Conservation (phyloP, 2,797 vertebrate species). For the Takifugu ocellatus region DNA sequence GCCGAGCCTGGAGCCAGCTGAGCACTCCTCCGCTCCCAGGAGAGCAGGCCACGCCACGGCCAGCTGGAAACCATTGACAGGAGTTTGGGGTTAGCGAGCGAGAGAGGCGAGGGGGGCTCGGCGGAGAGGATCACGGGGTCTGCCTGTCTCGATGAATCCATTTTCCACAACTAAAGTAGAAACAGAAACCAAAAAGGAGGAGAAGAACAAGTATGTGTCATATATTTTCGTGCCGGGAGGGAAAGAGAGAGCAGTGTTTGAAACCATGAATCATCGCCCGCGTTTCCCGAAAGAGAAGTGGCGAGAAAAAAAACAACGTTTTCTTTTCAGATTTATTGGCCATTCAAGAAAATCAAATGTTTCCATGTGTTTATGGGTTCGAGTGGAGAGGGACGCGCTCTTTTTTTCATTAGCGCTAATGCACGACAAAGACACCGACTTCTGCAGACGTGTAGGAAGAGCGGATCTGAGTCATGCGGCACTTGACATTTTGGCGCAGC, state of each 20-base stretch:
- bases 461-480: conserved; percentile 41
- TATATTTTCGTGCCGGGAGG: conserved; percentile 33
- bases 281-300: conserved; percentile 34
- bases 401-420: conserved; percentile 5
- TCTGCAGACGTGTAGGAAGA: conserved; percentile 36
- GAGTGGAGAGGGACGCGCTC: conserved; percentile 1
- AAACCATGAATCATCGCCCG: conserved; percentile 41
- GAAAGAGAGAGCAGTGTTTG: conserved; percentile 15
- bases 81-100: conserved; percentile 54
- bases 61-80: conserved; percentile 76
- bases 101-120: conserved; percentile 45
- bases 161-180: conserved; percentile 39
- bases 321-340: conserved; percentile 17
- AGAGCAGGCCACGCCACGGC: conserved; percentile 50
- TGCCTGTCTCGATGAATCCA: conserved; percentile 39
- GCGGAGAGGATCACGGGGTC: conserved; percentile 32
- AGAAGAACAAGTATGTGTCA: conserved; percentile 33
- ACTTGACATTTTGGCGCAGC: conserved; percentile 17
- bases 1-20: conserved; percentile 48
- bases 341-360: conserved; percentile 42
- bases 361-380: conserved; percentile 14
- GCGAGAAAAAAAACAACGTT: conserved; percentile 2
- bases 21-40: conserved; percentile 57
- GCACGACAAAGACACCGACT: conserved; percentile 24
- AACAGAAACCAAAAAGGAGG: conserved; percentile 38